Evolutionary conservation across 1,140 invertebrate species (phyloP).

Genomic region (Aphelinus atriplicis): DNA sequence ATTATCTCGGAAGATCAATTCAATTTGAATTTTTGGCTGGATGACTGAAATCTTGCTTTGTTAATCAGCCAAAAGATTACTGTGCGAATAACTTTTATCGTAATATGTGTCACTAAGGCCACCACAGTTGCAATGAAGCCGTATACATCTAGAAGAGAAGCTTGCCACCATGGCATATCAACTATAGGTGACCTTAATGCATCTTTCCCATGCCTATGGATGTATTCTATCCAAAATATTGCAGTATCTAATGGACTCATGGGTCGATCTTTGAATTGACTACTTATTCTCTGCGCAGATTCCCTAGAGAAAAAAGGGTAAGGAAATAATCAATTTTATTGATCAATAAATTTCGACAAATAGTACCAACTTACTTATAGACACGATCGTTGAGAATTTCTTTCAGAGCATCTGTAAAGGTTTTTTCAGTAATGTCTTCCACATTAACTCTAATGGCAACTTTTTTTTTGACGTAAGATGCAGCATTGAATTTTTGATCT

Average conservation of each 20-base stretch:
- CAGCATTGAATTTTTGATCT: slow-evolving; percentile 71
- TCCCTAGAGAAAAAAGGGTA: not conserved
- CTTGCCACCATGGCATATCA: slow-evolving; percentile 17
- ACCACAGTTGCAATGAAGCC: not conserved
- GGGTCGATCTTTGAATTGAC: not conserved
- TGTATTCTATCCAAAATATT: slow-evolving; percentile 13
- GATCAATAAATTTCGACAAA: not conserved
- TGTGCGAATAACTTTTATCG: no score
- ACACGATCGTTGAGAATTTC: slow-evolving; percentile 54
- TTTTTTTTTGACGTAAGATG: slow-evolving; percentile 39
- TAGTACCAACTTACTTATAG: slow-evolving; percentile 48
- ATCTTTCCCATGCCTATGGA: slow-evolving; percentile 5
- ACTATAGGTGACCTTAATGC: not conserved
- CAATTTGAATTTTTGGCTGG: no score
- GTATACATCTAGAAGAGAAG: slow-evolving; percentile 7
- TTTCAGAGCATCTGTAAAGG: slow-evolving; percentile 50
- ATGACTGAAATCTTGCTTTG: no score
- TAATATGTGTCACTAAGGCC: no score
- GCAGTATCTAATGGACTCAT: slow-evolving; percentile 13
- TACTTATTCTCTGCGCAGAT: not conserved
- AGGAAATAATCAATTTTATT: not conserved
- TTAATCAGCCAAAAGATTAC: no score
- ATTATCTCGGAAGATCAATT: no score
- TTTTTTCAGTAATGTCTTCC: slow-evolving; percentile 54
- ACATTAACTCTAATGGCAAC: slow-evolving; percentile 52